A percentile compares a stretch with the other conserved stretches of the same genome.
These are phyloP conservation scores for Andinoacara biseriatus DNA, from an alignment of 2,113 vertebrate genomes.

Conservation along the genomic window DNA sequence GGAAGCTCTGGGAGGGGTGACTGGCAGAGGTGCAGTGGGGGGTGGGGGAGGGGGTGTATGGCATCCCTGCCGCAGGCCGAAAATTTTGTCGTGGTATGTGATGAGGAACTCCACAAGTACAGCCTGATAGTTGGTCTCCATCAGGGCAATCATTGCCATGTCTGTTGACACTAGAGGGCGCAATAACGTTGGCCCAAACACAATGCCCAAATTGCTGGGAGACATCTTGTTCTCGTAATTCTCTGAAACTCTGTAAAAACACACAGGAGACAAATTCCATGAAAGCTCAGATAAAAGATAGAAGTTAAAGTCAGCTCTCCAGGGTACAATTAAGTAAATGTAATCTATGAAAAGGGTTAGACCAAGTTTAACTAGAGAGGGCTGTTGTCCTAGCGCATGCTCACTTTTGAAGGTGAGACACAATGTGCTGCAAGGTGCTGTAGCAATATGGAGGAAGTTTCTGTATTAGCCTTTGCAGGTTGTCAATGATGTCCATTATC, in stretches of 20 bases:
- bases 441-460: conserved; percentile 86
- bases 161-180: conserved; percentile 79
- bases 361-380: background rate
- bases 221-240: conserved; percentile 92
- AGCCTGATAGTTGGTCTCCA: conserved; percentile 89
- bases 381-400: background rate
- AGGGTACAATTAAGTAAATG: background rate
- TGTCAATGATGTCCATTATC: conserved; percentile 61
- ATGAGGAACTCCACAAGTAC: conserved; percentile 91
- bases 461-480: conserved; percentile 81
- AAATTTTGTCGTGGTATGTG: conserved; percentile 82
- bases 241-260: conserved; percentile 84
- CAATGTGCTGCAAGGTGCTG: conserved; percentile 86
- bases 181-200: conserved; percentile 91
- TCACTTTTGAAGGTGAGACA: conserved; percentile 88
- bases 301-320: background rate
- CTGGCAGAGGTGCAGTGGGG: conserved; percentile 49
- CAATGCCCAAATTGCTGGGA: conserved; percentile 90
- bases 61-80: conserved; percentile 74
- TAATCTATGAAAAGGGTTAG: background rate
- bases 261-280: conserved; percentile 1
- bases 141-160: conserved; percentile 82
- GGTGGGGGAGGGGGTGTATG: conserved; percentile 64
- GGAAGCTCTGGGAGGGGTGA: conserved; percentile 56
- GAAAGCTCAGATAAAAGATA: background rate